Conservation (phyloP, 2,888 invertebrate genomes). For the Scelioninae gen. 1 region DNA sequence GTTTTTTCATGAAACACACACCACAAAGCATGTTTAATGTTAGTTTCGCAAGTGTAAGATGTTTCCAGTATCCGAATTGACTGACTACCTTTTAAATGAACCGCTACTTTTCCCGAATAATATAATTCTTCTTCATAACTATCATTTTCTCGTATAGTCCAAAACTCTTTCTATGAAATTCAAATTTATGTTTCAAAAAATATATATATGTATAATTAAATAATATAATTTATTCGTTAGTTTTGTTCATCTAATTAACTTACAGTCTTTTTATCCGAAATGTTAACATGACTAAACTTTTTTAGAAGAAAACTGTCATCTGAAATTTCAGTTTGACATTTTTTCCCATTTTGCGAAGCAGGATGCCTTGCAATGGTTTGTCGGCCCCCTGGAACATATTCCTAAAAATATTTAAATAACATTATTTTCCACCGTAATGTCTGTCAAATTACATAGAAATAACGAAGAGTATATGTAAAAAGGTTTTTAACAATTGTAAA, state of each 20-base stretch:
- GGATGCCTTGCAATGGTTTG: conserved; percentile 91
- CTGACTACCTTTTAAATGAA: conserved; percentile 84
- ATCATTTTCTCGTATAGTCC: conserved; percentile 85
- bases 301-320: conserved; percentile 89
- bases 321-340: conserved; percentile 83
- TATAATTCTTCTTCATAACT: conserved; percentile 91
- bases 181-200: neutral
- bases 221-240: too few species aligned
- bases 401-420: conserved; percentile 84
- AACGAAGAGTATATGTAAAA: neutral
- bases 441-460: neutral
- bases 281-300: conserved; percentile 91
- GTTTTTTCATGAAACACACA: conserved; percentile 86
- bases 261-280: conserved; percentile 86
- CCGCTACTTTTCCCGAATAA: conserved; percentile 92
- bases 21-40: conserved; percentile 92
- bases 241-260: too few species aligned
- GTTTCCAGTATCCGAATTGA: conserved; percentile 78
- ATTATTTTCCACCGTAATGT: neutral
- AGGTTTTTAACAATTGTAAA: neutral
- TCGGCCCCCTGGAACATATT: conserved; percentile 95
- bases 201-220: neutral
- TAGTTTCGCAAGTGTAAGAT: conserved; percentile 92
- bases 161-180: conserved; percentile 80
- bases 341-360: conserved; percentile 86